Evolutionary conservation across 2,797 vertebrate species (phyloP).

Genomic region (Hozukius guyotensis): DNA sequence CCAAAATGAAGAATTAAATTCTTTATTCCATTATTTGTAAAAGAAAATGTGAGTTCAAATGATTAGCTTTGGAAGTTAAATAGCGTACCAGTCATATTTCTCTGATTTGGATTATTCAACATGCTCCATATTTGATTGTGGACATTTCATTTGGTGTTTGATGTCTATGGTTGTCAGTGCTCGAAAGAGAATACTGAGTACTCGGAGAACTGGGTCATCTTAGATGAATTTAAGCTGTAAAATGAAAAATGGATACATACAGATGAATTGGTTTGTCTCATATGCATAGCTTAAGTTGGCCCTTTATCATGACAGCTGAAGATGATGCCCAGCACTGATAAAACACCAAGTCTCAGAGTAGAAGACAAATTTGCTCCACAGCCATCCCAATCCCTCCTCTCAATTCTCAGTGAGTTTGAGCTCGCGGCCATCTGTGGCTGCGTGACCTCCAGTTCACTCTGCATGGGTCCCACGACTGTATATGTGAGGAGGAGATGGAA

Average conservation of each 20-base stretch:
- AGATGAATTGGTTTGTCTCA: conserved; percentile 43
- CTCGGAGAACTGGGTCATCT: conserved; percentile 50
- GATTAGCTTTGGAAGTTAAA: conserved; percentile 21
- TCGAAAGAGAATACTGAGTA: conserved; percentile 57
- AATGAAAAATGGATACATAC: conserved; percentile 54
- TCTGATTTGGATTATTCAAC: conserved; percentile 21
- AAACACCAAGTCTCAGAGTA: conserved; percentile 36
- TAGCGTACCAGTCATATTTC: conserved; percentile 15
- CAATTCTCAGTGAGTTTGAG: conserved; percentile 19
- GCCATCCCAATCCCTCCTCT: conserved; percentile 8
- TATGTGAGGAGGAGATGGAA: conserved; percentile 38
- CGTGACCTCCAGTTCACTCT: conserved; percentile 47
- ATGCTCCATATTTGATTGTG: conserved; percentile 47
- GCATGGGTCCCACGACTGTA: conserved; percentile 29
- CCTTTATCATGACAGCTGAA: conserved; percentile 31
- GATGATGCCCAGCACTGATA: conserved; percentile 23
- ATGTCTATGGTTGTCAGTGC: conserved; percentile 29
- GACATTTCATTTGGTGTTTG: conserved; percentile 35
- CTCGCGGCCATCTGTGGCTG: conserved; percentile 46
- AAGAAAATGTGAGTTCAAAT: conserved; percentile 17
- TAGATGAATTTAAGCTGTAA: conserved; percentile 37
- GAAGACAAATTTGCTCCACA: conserved; percentile 47
- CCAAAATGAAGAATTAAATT: neutral
- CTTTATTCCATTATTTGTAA: neutral
- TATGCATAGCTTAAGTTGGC: conserved; percentile 14